A percentile compares a stretch with the other conserved stretches of the same genome.
Evolutionary conservation across 1,140 invertebrate genomes (phyloP).

Genomic region (Saccostrea cuccullata): DNA sequence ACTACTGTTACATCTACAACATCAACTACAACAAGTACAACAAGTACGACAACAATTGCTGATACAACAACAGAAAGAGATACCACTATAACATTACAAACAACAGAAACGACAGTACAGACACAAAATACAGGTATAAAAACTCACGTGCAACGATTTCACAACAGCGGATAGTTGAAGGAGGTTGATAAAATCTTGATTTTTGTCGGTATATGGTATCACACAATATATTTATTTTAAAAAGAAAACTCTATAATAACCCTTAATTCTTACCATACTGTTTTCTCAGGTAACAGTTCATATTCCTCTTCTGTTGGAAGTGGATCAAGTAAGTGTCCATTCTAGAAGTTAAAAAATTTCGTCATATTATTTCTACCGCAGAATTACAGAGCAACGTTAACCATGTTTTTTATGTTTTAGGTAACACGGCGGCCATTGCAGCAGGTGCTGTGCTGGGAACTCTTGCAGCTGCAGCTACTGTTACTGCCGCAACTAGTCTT

Average conservation of each 20-base stretch:
- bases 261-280: too few species aligned
- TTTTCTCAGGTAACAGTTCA: not conserved
- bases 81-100: not conserved
- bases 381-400: too few species aligned
- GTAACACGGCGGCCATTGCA: conserved; percentile 29
- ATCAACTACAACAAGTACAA: not conserved
- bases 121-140: not conserved
- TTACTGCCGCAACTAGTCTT: not conserved
- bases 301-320: not conserved
- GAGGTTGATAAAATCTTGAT: too few species aligned
- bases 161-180: too few species aligned
- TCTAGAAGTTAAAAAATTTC: not conserved
- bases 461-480: not conserved
- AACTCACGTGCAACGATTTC: not conserved
- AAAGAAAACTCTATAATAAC: too few species aligned
- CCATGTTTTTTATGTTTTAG: not conserved
- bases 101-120: not conserved
- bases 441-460: conserved; percentile 2
- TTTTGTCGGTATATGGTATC: too few species aligned
- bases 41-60: not conserved
- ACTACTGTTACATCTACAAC: not conserved
- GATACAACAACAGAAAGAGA: not conserved
- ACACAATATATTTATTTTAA: too few species aligned
- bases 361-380: too few species aligned
- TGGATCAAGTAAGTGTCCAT: not conserved